Evolutionary conservation across 2,797 vertebrate species (phyloP).

Genomic region (Danio kyathit): DNA sequence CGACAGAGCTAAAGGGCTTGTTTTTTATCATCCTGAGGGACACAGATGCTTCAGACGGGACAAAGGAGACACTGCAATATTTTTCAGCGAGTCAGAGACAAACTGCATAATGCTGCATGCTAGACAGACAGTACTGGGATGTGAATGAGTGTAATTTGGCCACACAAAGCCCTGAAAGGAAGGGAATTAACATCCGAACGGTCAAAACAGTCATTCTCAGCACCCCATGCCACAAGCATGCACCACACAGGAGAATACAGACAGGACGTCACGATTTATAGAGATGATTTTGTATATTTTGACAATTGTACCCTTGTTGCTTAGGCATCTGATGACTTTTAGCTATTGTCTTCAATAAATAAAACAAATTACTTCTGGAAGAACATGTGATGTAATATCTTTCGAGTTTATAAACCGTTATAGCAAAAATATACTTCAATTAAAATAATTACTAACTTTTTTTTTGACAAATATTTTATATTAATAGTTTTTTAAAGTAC

Average conservation of each 20-base stretch:
- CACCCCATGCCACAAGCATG: constrained; percentile 81
- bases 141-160: constrained; percentile 39
- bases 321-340: neutral
- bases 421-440: neutral
- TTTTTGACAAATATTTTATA: neutral
- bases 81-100: constrained; percentile 47
- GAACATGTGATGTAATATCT: neutral
- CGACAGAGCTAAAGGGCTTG: constrained; percentile 14
- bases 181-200: constrained; percentile 61
- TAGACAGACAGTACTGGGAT: constrained; percentile 54
- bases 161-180: constrained; percentile 71
- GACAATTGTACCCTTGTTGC: neutral
- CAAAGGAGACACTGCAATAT: constrained; percentile 43
- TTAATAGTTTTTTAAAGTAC: neutral
- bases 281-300: neutral
- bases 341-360: neutral
- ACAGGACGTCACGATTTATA: constrained; percentile 56
- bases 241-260: constrained; percentile 65
- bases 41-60: constrained; percentile 38
- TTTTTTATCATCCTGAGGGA: constrained; percentile 6
- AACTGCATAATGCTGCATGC: constrained; percentile 61
- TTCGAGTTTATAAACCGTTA: neutral
- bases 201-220: constrained; percentile 71
- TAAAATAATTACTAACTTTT: neutral
- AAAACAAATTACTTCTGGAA: neutral